Percentiles rank a stretch among this genome's conserved stretches.
These are phyloP conservation scores for Macheiramphus alcinus DNA, from an alignment of 2,113 vertebrate species.

Conservation along the genomic window DNA sequence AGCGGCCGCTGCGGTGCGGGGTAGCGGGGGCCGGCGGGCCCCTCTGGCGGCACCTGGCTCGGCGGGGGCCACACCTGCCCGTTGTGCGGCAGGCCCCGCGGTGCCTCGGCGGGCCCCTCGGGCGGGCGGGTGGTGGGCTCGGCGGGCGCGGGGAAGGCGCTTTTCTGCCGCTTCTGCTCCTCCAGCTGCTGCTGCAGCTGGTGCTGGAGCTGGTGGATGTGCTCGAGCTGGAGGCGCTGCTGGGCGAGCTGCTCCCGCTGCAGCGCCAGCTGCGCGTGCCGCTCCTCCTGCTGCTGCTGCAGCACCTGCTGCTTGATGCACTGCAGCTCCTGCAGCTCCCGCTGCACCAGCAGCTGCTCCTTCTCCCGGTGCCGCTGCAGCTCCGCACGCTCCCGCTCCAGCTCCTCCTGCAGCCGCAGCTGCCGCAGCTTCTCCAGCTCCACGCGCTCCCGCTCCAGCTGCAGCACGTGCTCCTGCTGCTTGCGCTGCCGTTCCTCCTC, in stretches of 20 bases:
- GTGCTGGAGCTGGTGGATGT: constrained; percentile 96
- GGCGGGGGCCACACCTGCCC: constrained; percentile 87
- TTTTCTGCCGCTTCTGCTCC: constrained; percentile 94
- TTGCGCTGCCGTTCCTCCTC: constrained; percentile 89
- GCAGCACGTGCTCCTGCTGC: constrained; percentile 93
- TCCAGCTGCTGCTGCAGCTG: constrained; percentile 96
- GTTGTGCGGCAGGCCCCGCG: constrained; percentile 79
- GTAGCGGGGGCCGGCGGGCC: constrained; percentile 47
- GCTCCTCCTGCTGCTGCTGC: constrained; percentile 94
- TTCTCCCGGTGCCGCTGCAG: constrained; percentile 94
- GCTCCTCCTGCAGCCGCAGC: constrained; percentile 90
- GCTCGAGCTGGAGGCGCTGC: constrained; percentile 93
- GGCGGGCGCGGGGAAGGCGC: constrained; percentile 76
- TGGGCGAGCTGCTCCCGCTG: constrained; percentile 97
- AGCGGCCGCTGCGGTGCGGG: constrained; percentile 77
- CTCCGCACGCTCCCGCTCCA: constrained; percentile 91
- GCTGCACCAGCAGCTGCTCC: constrained; percentile 93
- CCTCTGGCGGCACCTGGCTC: constrained; percentile 42
- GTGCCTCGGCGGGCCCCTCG: constrained; percentile 63
- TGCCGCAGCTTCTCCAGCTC: constrained; percentile 95
- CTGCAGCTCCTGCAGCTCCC: constrained; percentile 95
- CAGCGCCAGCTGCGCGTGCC: constrained; percentile 91
- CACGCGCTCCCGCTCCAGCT: constrained; percentile 91
- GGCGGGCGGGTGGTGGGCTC: constrained; percentile 81
- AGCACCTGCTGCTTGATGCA: constrained; percentile 97